phyloP scores from a whole-genome alignment of 2,797 vertebrate genomes.

The Microhierax caerulescens region DNA sequence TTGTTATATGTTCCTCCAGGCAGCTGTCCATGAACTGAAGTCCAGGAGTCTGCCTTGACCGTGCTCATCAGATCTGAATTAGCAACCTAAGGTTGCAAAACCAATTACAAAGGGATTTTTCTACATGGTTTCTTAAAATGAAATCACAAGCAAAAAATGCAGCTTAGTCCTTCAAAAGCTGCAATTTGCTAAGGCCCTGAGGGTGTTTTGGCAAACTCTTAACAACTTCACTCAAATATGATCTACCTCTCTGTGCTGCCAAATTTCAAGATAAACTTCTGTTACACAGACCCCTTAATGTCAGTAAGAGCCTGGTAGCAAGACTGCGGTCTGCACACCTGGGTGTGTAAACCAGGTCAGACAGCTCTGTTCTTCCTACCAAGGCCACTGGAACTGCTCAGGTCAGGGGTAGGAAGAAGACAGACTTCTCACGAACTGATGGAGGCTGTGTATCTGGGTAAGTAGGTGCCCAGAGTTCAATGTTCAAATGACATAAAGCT shows the following conservation, averaged over 20 bases:
- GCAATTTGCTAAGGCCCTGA: conserved; percentile 1
- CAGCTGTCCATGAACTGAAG: background rate
- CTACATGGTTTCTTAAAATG: background rate
- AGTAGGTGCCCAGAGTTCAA: background rate
- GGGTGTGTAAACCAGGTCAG: background rate
- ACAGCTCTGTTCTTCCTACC: background rate
- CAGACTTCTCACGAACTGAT: background rate
- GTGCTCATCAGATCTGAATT: background rate
- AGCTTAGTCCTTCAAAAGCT: conserved; percentile 34
- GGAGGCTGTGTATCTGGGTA: background rate
- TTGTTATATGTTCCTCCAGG: background rate
- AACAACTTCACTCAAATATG: background rate
- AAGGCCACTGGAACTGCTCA: background rate
- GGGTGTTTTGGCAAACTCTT: background rate
- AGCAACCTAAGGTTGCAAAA: background rate
- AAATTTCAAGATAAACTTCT: background rate
- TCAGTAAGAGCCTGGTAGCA: background rate
- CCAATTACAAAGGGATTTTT: conserved; percentile 7
- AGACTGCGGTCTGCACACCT: background rate
- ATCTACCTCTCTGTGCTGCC: background rate
- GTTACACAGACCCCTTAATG: background rate
- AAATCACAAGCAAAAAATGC: conserved; percentile 44
- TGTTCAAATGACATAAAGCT: background rate
- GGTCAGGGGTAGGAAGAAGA: background rate
- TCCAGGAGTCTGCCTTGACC: background rate